A percentile compares a stretch with the other conserved stretches of the same genome.
phyloP scores from a whole-genome alignment of 2,888 invertebrate species.

The Boloria euphrosyne region DNA sequence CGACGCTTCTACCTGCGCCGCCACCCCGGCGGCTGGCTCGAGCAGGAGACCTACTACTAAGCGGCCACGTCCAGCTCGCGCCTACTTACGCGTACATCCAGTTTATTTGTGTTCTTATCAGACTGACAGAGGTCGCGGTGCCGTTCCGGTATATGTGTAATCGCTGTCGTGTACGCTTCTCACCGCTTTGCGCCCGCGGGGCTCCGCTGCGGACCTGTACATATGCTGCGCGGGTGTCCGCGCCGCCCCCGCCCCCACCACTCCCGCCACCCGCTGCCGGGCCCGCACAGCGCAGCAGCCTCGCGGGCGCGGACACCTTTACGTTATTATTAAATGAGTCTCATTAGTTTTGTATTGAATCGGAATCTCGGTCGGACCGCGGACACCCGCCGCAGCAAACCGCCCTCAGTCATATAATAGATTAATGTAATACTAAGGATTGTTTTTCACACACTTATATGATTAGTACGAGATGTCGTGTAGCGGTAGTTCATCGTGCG shows the following conservation, averaged over 20 bases:
- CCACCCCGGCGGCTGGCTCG: slow-evolving; percentile 99
- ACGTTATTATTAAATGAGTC: slow-evolving; percentile 65
- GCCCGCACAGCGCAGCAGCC: no score
- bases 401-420: slow-evolving; percentile 65
- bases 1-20: slow-evolving; percentile 98
- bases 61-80: slow-evolving; percentile 60
- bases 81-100: slow-evolving; percentile 70
- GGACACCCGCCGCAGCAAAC: slow-evolving; percentile 53
- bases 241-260: background rate
- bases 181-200: slow-evolving; percentile 65
- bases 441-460: slow-evolving; percentile 76
- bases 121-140: slow-evolving; percentile 73
- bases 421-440: slow-evolving; percentile 63
- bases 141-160: slow-evolving; percentile 69
- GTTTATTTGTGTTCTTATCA: slow-evolving; percentile 73
- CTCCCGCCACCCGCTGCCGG: no score
- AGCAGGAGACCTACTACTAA: slow-evolving; percentile 99
- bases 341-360: slow-evolving; percentile 75
- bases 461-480: slow-evolving; percentile 74
- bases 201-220: slow-evolving; percentile 32
- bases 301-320: slow-evolving; percentile 45
- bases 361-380: slow-evolving; percentile 41
- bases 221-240: slow-evolving; percentile 35
- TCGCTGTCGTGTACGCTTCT: slow-evolving; percentile 76
- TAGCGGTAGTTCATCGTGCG: slow-evolving; percentile 72